phyloP scores from a whole-genome alignment of 2,113 vertebrate genomes.

The Microcebus murinus region DNA sequence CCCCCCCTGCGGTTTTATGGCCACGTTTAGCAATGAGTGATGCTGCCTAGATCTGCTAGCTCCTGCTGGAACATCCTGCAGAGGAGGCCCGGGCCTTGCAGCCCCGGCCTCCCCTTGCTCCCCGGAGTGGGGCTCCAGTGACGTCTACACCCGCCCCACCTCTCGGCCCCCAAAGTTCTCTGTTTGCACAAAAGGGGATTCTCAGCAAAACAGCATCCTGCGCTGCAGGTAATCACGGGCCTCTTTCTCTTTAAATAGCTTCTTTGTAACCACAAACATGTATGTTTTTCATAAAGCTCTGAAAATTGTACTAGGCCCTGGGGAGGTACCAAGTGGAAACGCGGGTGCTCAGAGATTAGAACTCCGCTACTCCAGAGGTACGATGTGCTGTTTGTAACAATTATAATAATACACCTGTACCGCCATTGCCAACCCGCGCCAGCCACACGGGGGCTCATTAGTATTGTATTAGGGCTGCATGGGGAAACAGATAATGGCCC shows the following conservation, averaged over 20 bases:
- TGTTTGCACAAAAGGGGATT: conserved; percentile 54
- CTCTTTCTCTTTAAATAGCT: conserved; percentile 87
- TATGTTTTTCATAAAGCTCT: conserved; percentile 91
- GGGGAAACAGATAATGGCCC: conserved; percentile 95
- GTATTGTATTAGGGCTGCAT: conserved; percentile 94
- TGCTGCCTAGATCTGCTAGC: neutral
- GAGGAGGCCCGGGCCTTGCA: neutral
- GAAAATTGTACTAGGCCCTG: conserved; percentile 87
- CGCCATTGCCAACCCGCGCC: conserved; percentile 89
- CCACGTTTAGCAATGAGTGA: conserved; percentile 51
- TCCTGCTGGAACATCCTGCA: neutral
- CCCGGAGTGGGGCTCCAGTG: neutral
- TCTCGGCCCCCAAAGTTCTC: conserved; percentile 52
- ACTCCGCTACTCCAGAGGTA: conserved; percentile 85
- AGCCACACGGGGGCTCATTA: conserved; percentile 97
- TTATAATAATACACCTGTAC: conserved; percentile 94
- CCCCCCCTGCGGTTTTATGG: conserved; percentile 22
- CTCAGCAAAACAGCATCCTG: conserved; percentile 69
- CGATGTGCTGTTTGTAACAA: conserved; percentile 92
- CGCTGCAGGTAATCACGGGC: conserved; percentile 33
- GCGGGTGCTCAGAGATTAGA: conserved; percentile 85
- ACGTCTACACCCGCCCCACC: neutral
- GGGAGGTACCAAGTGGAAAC: conserved; percentile 86
- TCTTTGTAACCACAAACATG: conserved; percentile 88
- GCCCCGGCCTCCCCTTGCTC: neutral